phyloP scores from a whole-genome alignment of 2,113 vertebrate genomes.

The Rana temporaria region DNA sequence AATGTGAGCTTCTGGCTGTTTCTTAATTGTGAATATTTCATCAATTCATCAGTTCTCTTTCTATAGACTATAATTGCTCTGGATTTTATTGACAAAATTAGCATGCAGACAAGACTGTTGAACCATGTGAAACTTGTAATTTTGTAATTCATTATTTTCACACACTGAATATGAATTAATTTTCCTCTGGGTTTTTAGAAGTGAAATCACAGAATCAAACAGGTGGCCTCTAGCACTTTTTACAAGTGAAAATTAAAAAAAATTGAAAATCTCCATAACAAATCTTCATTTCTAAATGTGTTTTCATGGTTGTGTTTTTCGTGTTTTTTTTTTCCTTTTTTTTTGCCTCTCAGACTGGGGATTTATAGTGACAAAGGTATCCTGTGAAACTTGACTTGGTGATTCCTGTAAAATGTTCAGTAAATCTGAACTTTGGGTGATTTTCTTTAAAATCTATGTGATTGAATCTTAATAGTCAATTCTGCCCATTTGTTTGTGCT shows the following conservation, averaged over 20 bases:
- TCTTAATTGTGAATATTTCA: neutral
- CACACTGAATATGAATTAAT: constrained; percentile 11
- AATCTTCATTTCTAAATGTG: neutral
- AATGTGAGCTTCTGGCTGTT: neutral
- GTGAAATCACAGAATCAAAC: constrained; percentile 8
- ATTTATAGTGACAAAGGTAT: neutral
- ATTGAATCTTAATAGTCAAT: no score
- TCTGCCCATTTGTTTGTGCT: no score
- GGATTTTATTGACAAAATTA: neutral
- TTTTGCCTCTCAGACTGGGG: neutral
- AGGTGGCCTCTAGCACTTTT: constrained; percentile 18
- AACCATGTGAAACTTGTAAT: constrained; percentile 4
- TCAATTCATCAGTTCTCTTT: neutral
- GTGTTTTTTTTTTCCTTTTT: no score
- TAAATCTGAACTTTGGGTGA: no score
- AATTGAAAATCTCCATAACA: neutral
- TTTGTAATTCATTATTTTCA: constrained; percentile 29
- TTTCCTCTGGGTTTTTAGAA: neutral
- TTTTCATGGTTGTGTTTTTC: neutral
- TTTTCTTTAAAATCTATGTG: no score
- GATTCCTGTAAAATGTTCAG: no score
- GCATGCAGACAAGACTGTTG: constrained; percentile 7
- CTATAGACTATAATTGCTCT: neutral
- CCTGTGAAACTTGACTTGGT: no score
- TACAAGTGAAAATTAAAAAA: constrained; percentile 18